Percentiles rank a stretch among this genome's conserved stretches.
Evolutionary conservation across 2,888 invertebrate genomes (phyloP).

Genomic region (Alloplasta piceator): DNA sequence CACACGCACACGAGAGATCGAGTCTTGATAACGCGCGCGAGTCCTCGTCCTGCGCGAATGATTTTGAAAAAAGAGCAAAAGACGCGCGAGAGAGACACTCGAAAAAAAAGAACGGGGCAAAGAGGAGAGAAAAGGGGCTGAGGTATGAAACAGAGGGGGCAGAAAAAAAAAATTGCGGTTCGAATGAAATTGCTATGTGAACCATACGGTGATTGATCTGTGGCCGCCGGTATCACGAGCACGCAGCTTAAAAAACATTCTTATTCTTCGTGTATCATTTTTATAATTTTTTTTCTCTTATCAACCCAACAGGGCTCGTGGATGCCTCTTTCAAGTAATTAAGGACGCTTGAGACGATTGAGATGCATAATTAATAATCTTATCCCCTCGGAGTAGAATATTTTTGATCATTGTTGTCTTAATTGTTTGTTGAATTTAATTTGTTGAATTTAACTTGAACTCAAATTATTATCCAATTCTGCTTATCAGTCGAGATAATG

Average conservation of each 20-base stretch:
- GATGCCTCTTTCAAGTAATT: slow-evolving; percentile 43
- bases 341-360: slow-evolving; percentile 34
- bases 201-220: slow-evolving; percentile 59
- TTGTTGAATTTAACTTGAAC: too few species aligned
- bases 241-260: slow-evolving; percentile 22
- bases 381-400: too few species aligned
- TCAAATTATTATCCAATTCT: too few species aligned
- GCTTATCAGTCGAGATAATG: too few species aligned
- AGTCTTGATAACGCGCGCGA: slow-evolving; percentile 57
- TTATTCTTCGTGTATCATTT: slow-evolving; percentile 31
- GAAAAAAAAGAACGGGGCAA: not conserved
- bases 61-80: slow-evolving; percentile 29
- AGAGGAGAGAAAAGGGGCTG: slow-evolving; percentile 16
- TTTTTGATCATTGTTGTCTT: too few species aligned
- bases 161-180: slow-evolving; percentile 33
- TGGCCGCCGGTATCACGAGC: slow-evolving; percentile 17
- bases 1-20: slow-evolving; percentile 47
- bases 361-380: too few species aligned
- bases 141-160: slow-evolving; percentile 20
- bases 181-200: slow-evolving; percentile 50
- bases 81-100: not conserved
- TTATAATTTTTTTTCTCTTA: slow-evolving; percentile 18
- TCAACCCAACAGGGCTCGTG: slow-evolving; percentile 19
- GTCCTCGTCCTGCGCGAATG: slow-evolving; percentile 37
- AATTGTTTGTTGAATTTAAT: too few species aligned